Base-by-base conservation (phyloP, 2,888 invertebrate species). In the Trypoxylon attenuatum region DNA sequence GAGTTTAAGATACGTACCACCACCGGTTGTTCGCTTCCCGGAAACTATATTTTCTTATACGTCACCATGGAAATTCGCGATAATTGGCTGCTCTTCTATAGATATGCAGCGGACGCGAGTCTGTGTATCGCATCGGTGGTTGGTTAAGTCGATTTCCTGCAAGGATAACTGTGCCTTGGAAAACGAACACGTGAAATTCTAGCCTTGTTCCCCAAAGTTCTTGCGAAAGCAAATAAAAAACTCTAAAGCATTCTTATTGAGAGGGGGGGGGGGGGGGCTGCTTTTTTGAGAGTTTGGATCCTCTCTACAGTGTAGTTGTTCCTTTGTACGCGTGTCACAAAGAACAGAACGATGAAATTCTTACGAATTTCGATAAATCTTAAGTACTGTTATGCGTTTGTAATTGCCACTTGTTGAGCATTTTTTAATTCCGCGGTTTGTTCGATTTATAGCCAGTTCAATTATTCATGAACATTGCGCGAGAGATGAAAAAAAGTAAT, bases 81-180 rank as follows among this genome's bases (percentile, higher is more conserved):
- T 50, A 50, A 56, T 29, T 13, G 16, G 38, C 42, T 22, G 38
- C 27, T 46, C 33, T 19, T 45, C 27, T 13, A 18, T 19, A n/a
- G 27, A 15, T 13, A 19, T 15, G 13, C 22, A 5, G 8, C 5
- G 8, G 18, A 4, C 8, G 1, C 10, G 16, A 10, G 6, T 18
- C 18, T 13, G 18, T 5, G 46, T 13, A 42, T 39, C 22, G 21
- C 16, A 29, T 5, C 8, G 3, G 2, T 15, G 19, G 1, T n/a
- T 21, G 6, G 16, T 2, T 6, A 2, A 10, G 13, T 16, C 6
- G 42, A 8, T 42, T 33, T 43, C 42, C 51, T 52, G 22, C 42
- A 2, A 4, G 10, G 6, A 15, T 22, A 21, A 45, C 15, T 16
- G 38, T 22, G 38, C 49, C 16, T 21, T 8, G 8, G 22, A 25